Evolutionary conservation across 1,140 invertebrate species (phyloP), one percentile per base, ranked within the genome.

Genomic region (Anoplolepis gracilipes): DNA sequence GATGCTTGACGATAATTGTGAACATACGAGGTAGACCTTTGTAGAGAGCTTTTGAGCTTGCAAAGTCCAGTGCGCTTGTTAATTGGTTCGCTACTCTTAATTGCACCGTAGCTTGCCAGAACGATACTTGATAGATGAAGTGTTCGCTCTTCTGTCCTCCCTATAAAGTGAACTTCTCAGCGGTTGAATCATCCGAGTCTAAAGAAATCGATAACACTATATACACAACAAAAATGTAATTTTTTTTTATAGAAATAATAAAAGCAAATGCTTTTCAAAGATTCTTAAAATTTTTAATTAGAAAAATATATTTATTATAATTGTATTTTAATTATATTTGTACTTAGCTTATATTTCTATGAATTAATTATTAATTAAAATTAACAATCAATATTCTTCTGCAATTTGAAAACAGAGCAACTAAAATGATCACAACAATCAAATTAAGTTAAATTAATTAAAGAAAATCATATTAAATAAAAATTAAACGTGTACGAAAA

Each of bases 1-100:
- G 36, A 59, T 73, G 30, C 30, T 39, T 25, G 64, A 46, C n/a
- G 7, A 25, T 84, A 30, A 72, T 85, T 78, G 76, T 65, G 87
- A 86, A 85, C 76, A 82, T 67, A 88, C n/a, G 49, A 82, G 10
- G 59, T 25, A 87, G 72, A 85, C 86, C 86, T 85, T 87, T 88
- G 64, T 22, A 36, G 30, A 57, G 19, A 73, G 42, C 64, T 88
- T 57, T 77, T 30, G 46, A 46, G 42, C 46, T 53, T 53, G 28
- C 42, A 79, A 69, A 88, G 65, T 64, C 55, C 57, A 69, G 73
- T 64, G 82, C 69, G 36, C 75, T 46, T 85, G 72, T 78, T 88
- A 88, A 88, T 88, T 81, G 64, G 39, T 64, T 57, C n/a, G 49
- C 28, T 73, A 69, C 55, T 78, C 75, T 62, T 88, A 85, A 88